Conservation (phyloP, 2,797 vertebrate genomes). For the Pygocentrus nattereri region DNA sequence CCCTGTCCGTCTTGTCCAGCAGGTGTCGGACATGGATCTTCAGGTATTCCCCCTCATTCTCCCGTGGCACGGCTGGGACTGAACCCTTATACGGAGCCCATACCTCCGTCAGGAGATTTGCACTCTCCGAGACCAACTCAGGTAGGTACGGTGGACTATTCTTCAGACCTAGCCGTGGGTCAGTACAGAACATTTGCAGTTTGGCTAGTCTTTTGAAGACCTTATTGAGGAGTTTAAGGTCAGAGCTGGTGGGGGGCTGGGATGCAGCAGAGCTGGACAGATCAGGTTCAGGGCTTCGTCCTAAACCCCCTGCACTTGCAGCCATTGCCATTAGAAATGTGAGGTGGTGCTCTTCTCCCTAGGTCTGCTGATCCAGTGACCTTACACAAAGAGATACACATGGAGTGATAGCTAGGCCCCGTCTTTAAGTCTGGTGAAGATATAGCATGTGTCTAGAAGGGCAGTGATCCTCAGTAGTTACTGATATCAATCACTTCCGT, state of each 20-base stretch:
- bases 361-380: neutral
- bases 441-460: slow-evolving; percentile 16
- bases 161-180: slow-evolving; percentile 77
- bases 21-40: slow-evolving; percentile 81
- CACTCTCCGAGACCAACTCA: slow-evolving; percentile 73
- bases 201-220: slow-evolving; percentile 75
- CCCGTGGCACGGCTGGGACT: slow-evolving; percentile 36
- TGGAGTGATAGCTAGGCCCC: slow-evolving; percentile 11
- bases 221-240: slow-evolving; percentile 74
- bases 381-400: slow-evolving; percentile 37
- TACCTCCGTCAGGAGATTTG: slow-evolving; percentile 68
- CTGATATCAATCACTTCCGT: slow-evolving; percentile 25
- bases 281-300: slow-evolving; percentile 40
- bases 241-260: slow-evolving; percentile 58
- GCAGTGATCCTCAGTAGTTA: slow-evolving; percentile 4
- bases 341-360: neutral
- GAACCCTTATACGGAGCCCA: slow-evolving; percentile 73
- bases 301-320: slow-evolving; percentile 54
- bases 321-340: slow-evolving; percentile 68
- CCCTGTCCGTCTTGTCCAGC: slow-evolving; percentile 80
- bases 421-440: slow-evolving; percentile 9
- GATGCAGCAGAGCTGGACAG: slow-evolving; percentile 32
- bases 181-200: slow-evolving; percentile 73
- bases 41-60: slow-evolving; percentile 79
- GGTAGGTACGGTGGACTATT: slow-evolving; percentile 86